Evolutionary conservation across 2,113 vertebrate species (phyloP), one percentile per base, ranked within the genome.

Genomic region (Periophthalmus modestus): DNA sequence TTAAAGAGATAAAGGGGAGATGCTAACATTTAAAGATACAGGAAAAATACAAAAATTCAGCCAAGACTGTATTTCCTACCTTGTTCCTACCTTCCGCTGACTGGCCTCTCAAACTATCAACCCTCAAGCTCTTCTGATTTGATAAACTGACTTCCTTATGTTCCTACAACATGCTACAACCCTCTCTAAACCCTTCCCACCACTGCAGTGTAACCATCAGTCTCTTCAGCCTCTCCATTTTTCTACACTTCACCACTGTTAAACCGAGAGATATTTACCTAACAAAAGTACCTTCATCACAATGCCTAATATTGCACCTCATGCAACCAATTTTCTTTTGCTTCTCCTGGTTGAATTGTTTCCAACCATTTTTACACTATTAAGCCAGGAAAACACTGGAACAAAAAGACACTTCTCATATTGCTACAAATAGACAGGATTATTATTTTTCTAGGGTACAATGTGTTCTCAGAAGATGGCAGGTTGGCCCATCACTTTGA

Each of bases 391-490:
- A 59, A 34, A 62, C 15, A 34, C 28, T 34, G 59, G 59, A 16
- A 62, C 59, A 33, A 18, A 62, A 39, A 34, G 15, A 34, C 28
- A 18, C 59, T 62, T 62, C 28, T 34, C 28, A 34, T 28, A 34
- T 15, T 62, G 59, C 28, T 15, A 11, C 9, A 57, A 12, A 12
- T 23, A 23, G 54, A 15, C 13, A 28, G 58, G 58, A 28, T 33
- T 28, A 61, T 15, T 24, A 59, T 61, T 28, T 61, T 28, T 61
- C 58, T 62, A 16, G 28, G 14, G 15, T 62, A 62, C 28, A 62
- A 18, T 62, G 59, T 62, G 59, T 62, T 62, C 59, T 62, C 28
- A 33, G 15, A 34, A 34, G 28, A 62, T 62, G 59, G 59, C 59
- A 62, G 28, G 28, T 34, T 62, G 59, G 15, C 28, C 15, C 59